phyloP scores from a whole-genome alignment of 2,888 invertebrate genomes.

The Xanthorhoe designata region DNA sequence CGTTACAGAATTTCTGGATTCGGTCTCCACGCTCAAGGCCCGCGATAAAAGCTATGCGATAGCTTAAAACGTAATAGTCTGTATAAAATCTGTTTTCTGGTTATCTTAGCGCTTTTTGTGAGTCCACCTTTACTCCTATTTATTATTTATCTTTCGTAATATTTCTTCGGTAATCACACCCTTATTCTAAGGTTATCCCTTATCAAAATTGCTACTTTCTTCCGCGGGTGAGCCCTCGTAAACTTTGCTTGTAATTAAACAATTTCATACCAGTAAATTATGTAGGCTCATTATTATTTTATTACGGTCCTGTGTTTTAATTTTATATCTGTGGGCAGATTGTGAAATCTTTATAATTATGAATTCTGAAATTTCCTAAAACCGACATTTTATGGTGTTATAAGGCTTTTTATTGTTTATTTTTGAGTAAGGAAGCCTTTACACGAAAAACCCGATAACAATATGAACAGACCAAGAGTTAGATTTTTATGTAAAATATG shows the following conservation, averaged over 20 bases:
- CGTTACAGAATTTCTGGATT: too few species aligned
- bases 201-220: not conserved
- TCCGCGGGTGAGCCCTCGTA: conserved; percentile 7
- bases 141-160: not conserved
- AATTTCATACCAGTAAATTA: conserved; percentile 23
- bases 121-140: too few species aligned
- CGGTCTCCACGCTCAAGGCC: too few species aligned
- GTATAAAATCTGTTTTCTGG: too few species aligned
- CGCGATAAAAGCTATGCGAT: too few species aligned
- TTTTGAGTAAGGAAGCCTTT: not conserved
- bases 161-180: not conserved
- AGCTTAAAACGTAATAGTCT: too few species aligned
- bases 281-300: conserved; percentile 26
- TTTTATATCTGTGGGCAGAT: conserved; percentile 23
- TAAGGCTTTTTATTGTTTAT: not conserved
- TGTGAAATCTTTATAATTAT: conserved; percentile 17
- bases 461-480: not conserved
- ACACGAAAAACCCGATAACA: not conserved
- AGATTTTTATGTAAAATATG: too few species aligned
- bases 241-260: conserved; percentile 27
- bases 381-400: not conserved
- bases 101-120: too few species aligned
- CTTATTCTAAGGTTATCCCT: not conserved
- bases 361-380: not conserved
- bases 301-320: conserved; percentile 20